These are phyloP conservation scores for Drosophila takahashii DNA, from an alignment of 1,140 invertebrate genomes.

Conservation along the genomic window DNA sequence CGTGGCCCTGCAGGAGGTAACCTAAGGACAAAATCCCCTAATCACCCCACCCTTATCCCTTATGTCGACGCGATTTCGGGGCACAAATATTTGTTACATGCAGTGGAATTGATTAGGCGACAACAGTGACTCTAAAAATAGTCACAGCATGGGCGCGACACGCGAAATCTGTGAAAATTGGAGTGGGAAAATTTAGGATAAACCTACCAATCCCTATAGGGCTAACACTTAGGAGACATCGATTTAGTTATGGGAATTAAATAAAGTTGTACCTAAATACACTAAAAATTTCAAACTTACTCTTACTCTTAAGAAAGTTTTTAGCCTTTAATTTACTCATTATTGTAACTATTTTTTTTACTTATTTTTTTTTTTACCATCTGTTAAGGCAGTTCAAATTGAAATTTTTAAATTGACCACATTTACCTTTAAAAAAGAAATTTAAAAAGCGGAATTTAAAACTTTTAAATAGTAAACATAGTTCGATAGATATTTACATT, in stretches of 20 bases:
- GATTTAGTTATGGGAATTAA: neutral
- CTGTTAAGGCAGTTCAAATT: no score
- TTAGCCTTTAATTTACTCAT: no score
- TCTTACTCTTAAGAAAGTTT: no score
- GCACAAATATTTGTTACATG: constrained; percentile 58
- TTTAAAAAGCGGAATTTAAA: no score
- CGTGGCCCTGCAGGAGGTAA: constrained; percentile 31
- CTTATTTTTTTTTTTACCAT: no score
- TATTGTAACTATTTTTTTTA: no score
- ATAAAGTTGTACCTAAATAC: neutral
- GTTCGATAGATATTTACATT: neutral
- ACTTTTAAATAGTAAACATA: no score
- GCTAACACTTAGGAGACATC: neutral
- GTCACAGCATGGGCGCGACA: constrained; percentile 41
- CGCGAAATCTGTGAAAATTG: constrained; percentile 22
- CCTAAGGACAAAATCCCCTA: constrained; percentile 1
- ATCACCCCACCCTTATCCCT: constrained; percentile 1
- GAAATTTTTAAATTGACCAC: no score
- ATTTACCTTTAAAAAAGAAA: no score
- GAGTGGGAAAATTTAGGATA: neutral
- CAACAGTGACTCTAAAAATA: constrained; percentile 40
- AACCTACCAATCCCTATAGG: neutral
- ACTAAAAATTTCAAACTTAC: no score
- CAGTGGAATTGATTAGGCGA: constrained; percentile 50
- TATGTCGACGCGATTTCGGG: constrained; percentile 35